Conservation (phyloP, 2,113 vertebrate genomes). For the Entomyzon cyanotis region DNA sequence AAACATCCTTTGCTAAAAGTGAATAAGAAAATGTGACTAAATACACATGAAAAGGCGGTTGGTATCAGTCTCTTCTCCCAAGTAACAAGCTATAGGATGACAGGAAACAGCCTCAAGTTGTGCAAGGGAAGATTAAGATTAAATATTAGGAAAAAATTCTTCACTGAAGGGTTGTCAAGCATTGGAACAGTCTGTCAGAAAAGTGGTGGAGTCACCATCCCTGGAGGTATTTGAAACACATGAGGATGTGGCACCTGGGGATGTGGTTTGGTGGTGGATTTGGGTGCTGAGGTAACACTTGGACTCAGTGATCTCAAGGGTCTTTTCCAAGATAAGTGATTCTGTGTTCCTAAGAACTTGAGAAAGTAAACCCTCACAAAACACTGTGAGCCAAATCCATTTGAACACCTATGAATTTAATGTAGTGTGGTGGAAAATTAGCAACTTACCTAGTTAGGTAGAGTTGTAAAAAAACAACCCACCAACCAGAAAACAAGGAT, state of each 20-base stretch:
- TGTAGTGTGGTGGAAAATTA: neutral
- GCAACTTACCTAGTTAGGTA: neutral
- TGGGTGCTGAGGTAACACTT: neutral
- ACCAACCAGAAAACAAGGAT: neutral
- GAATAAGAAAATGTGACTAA: neutral
- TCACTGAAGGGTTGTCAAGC: neutral
- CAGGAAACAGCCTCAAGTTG: neutral
- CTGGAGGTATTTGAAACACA: neutral
- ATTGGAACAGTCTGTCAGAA: neutral
- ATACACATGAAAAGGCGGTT: neutral
- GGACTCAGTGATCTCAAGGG: neutral
- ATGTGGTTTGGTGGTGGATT: neutral
- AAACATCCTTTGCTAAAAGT: neutral
- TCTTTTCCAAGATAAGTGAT: neutral
- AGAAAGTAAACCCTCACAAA: neutral
- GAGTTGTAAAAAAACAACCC: neutral
- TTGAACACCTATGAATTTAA: neutral
- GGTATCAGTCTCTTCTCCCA: neutral
- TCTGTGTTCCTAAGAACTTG: neutral
- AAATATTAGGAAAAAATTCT: neutral
- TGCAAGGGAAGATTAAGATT: neutral
- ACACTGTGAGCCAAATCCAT: neutral
- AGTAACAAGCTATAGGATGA: neutral
- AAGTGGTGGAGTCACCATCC: neutral
- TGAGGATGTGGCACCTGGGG: too few relatives aligned